Evolutionary conservation across 2,797 vertebrate genomes (phyloP), one percentile per base, ranked within the genome.

Genomic region (Sebastes hubbsi): DNA sequence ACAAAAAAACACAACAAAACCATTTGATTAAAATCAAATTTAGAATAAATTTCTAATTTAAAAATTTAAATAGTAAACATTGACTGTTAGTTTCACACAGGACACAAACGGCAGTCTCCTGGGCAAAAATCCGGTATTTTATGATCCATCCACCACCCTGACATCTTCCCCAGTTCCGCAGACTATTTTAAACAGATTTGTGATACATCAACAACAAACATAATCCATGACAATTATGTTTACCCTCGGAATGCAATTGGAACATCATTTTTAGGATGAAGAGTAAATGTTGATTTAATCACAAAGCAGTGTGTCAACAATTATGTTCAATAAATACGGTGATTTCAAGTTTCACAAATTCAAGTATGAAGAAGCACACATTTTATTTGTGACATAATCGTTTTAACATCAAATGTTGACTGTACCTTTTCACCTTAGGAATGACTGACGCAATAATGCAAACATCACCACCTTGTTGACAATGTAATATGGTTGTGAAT

Each of bases 41-140:
- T 8, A 46, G 42, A 46, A 46, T 46, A 0, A 0, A 46, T 46
- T 46, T 46, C 0, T 0, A 46, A 46, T 46, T 46, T 8, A 46
- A 0, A 46, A 46, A 46, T 46, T 46, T 0, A 20, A 20, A 18
- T 8, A 49, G 0, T 49, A 8, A 49, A 49, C 16, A 20, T 49
- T 49, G 8, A 49, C 46, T 49, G 0, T 49, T 49, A 49, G 46
- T 49, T 49, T 49, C 18, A 49, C 46, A 8, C 18, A 0, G 16
- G 46, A 49, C 46, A 49, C 18, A 2, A 49, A 49, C 3, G 18
- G 18, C 18, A 0, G 8, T 49, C 46, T 49, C 46, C 8, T 49
- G 46, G 46, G 46, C 16, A 0, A 49, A 49, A 49, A 8, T 49
- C 0, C 8, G 16, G 7, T 49, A 49, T 49, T 49, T 0, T 0